phyloP scores from a whole-genome alignment of 1,140 invertebrate genomes.

The Eurosta solidaginis region DNA sequence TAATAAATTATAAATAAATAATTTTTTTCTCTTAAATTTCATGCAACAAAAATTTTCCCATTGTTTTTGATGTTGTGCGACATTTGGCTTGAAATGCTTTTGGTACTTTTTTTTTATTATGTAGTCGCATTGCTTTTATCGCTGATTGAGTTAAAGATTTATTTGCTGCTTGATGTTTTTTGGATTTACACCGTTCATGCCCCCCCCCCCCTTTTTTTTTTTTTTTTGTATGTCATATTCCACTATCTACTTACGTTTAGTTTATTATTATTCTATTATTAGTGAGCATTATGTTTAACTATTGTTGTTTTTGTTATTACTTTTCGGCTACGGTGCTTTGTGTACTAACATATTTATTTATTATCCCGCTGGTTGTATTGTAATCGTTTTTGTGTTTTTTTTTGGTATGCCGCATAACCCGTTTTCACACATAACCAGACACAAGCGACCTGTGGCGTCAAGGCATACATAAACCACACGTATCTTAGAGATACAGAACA shows the following conservation, averaged over 20 bases:
- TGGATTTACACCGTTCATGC: not conserved
- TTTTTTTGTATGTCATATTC: not conserved
- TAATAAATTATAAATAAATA: not conserved
- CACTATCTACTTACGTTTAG: not conserved
- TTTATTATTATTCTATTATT: not conserved
- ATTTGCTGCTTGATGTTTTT: constrained; percentile 22
- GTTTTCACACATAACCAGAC: not conserved
- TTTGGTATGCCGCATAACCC: not conserved
- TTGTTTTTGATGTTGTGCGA: constrained; percentile 2
- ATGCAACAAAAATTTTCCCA: not conserved
- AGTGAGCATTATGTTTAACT: not conserved
- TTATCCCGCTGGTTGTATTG: not conserved
- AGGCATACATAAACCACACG: not conserved
- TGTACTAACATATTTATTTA: too few species aligned
- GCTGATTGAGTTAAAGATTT: constrained; percentile 6
- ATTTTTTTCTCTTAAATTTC: not conserved
- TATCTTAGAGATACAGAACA: not conserved
- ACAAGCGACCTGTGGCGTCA: constrained; percentile 6
- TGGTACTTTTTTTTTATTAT: too few species aligned
- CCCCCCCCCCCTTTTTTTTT: not conserved
- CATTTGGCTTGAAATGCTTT: too few species aligned
- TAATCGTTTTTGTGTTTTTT: not conserved
- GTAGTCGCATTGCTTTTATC: constrained; percentile 2
- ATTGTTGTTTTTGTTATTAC: not conserved
- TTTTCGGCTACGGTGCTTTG: constrained; percentile 19